Base-by-base conservation (phyloP, 2,113 vertebrate genomes). In the Sinocyclocheilus rhinocerous region DNA sequence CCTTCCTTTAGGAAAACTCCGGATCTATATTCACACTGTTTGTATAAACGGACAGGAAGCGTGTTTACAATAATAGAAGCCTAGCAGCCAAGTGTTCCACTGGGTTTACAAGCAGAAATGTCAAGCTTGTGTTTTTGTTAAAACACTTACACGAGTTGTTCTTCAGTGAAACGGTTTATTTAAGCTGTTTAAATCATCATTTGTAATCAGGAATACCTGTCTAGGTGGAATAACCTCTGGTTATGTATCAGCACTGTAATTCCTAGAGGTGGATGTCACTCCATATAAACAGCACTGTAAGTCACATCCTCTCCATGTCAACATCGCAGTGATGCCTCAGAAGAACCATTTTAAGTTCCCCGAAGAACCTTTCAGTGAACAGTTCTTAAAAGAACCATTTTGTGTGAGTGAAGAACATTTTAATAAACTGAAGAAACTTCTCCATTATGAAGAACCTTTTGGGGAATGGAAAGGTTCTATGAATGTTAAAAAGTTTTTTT, bases 1-100 rank as follows among this genome's bases (percentile, higher is more conserved):
- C 75, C 77, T 83, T 63, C 80, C 50, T 26, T 57, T 18, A 79
- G 26, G 42, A 48, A 48, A 48, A 76, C n/a, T 36, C 29, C 13
- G 5, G 29, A 57, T 78, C 4, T 76, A 16, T 48, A 75, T 24
- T 76, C 72, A 76, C 72, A 76, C 13, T 8, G 10, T 42, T 73
- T 73, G 33, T 42, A 16, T 73, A 12, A 22, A 72, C 2, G 1
- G 10, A 48, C n/a, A 48, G 6, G 12, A 76, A 48, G 63, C 1
- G 4, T 15, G 12, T 67, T 67, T 67, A 16, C 42, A 50, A 45
- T 48, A 73, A 73, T 2, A 22, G 20, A 73, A 45, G 5, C 70
- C 70, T 24, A 48, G 22, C n/a, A 75, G 72, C 12, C 42, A 50
- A 76, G 6, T 0, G 1, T 50, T 26, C n/a, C 73, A 50, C 12